These are phyloP conservation scores for Clanis bilineata DNA, from an alignment of 2,888 invertebrate genomes.

Conservation along the genomic window DNA sequence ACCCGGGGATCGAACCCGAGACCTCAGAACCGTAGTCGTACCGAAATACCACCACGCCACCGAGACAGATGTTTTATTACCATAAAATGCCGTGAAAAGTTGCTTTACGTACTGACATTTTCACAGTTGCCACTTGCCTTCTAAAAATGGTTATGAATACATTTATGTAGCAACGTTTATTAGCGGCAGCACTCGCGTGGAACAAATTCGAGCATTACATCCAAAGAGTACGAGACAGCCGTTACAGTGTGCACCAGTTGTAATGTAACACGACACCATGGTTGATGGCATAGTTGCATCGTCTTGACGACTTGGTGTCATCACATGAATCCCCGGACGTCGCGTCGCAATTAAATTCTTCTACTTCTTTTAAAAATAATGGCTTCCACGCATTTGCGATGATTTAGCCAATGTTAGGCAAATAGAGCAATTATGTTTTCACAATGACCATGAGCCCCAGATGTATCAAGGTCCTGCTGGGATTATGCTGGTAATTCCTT, in stretches of 20 bases:
- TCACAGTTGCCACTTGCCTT: background rate
- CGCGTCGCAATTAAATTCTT: background rate
- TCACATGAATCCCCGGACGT: background rate
- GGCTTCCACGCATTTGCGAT: no score
- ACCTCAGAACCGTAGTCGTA: no score
- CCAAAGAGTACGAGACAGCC: background rate
- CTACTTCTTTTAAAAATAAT: no score
- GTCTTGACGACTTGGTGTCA: background rate
- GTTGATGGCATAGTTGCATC: background rate
- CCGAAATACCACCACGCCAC: no score
- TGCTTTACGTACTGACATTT: background rate
- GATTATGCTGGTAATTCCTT: no score
- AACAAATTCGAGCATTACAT: background rate
- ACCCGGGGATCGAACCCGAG: no score
- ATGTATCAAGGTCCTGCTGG: no score
- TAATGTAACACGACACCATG: background rate
- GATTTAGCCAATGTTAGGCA: no score
- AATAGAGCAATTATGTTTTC: no score
- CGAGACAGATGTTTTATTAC: conserved; percentile 1
- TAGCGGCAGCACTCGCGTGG: background rate
- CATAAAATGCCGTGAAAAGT: background rate
- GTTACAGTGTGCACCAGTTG: background rate
- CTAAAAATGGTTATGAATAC: background rate
- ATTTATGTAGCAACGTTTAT: background rate
- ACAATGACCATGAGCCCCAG: no score